A percentile compares a stretch with the other conserved stretches of the same genome.
Evolutionary conservation across 2,888 invertebrate genomes (phyloP).

Genomic region (Creontiades dilutus): DNA sequence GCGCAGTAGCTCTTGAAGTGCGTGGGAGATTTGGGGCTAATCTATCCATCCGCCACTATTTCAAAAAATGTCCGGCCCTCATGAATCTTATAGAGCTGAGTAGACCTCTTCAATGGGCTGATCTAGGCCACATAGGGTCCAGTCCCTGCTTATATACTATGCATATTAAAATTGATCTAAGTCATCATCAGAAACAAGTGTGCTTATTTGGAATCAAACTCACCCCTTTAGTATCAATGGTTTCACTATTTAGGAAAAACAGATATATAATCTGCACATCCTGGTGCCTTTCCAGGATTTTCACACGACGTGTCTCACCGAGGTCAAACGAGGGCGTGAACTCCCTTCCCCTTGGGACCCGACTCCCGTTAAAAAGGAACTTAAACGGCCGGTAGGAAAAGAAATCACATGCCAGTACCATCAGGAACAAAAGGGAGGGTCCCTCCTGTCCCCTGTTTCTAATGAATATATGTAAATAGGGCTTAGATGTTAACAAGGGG

Average conservation of each 20-base stretch:
- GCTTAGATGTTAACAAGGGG: constrained; percentile 71
- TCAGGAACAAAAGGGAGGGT: constrained; percentile 64
- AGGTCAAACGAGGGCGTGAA: constrained; percentile 71
- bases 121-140: too few relatives aligned
- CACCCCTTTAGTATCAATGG: too few relatives aligned
- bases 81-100: too few relatives aligned
- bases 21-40: too few relatives aligned
- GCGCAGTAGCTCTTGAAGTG: too few relatives aligned
- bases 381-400: constrained; percentile 60
- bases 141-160: too few relatives aligned
- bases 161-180: too few relatives aligned
- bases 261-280: not conserved
- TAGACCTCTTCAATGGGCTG: too few relatives aligned
- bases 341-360: constrained; percentile 52
- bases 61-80: too few relatives aligned
- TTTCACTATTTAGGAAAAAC: not conserved
- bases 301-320: constrained; percentile 34
- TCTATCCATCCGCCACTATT: too few relatives aligned
- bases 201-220: too few relatives aligned
- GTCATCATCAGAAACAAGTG: too few relatives aligned
- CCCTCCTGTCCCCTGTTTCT: constrained; percentile 64
- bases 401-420: constrained; percentile 69
- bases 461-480: constrained; percentile 73
- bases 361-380: constrained; percentile 70
- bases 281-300: constrained; percentile 39